These are phyloP conservation scores for Bovichtus variegatus DNA, from an alignment of 2,797 vertebrate species.

Conservation along the genomic window DNA sequence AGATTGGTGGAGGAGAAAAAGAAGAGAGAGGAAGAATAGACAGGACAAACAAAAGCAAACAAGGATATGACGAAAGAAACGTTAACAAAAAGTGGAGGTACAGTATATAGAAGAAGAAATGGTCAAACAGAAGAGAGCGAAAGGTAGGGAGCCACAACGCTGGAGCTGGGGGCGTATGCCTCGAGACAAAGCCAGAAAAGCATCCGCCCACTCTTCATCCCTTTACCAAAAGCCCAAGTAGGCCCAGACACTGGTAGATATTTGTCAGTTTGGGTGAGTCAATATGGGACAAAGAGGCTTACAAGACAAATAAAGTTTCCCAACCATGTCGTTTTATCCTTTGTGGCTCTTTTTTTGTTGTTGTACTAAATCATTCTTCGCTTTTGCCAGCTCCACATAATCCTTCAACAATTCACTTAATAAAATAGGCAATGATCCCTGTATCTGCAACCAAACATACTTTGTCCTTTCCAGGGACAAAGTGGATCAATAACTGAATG, in stretches of 20 bases:
- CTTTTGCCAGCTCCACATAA: constrained; percentile 38
- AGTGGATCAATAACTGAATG: constrained; percentile 20
- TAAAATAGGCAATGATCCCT: constrained; percentile 54
- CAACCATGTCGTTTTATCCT: constrained; percentile 27
- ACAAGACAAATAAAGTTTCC: constrained; percentile 34
- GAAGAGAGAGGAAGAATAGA: neutral
- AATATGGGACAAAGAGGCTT: constrained; percentile 49
- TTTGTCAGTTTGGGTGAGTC: constrained; percentile 36
- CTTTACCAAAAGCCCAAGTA: constrained; percentile 26
- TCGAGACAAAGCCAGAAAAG: constrained; percentile 42
- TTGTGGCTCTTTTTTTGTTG: constrained; percentile 16
- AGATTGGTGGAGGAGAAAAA: constrained; percentile 31
- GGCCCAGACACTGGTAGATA: constrained; percentile 31
- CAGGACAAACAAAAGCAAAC: constrained; percentile 1
- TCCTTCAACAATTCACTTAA: constrained; percentile 55
- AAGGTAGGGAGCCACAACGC: constrained; percentile 2
- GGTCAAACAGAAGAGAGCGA: neutral
- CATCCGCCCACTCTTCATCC: constrained; percentile 32
- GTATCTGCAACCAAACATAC: constrained; percentile 42
- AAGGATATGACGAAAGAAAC: constrained; percentile 8
- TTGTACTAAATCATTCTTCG: constrained; percentile 50
- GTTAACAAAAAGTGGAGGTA: constrained; percentile 5
- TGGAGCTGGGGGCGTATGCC: constrained; percentile 36
- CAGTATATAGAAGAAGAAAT: neutral
- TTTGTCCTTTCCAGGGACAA: constrained; percentile 23